Base-by-base conservation (phyloP, 2,113 vertebrate species). In the Rynchops niger region DNA sequence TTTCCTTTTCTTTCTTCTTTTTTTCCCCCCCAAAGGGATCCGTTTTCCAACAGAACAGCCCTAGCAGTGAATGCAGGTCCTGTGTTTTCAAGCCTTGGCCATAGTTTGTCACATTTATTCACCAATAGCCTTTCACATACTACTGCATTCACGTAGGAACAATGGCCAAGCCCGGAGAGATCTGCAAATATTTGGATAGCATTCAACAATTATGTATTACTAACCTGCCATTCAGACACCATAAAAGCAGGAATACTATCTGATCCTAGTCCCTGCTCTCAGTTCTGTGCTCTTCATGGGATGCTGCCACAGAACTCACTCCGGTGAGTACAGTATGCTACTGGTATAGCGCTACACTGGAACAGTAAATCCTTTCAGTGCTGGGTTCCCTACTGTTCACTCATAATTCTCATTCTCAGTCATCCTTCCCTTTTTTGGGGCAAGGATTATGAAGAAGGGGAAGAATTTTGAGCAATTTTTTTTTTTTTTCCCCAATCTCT, bases 71-170 rank as follows among this genome's bases (percentile, higher is more conserved):
- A 52, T 0, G 29, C 40, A 79, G 52, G 61, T 40, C 42, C 30
- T n/a, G 10, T 3, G n/a, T 45, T 82, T 66, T 69, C 38, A 72
- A 45, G 30, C 30, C n/a, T 50, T 42, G 19, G 22, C 25, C 50
- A 9, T 6, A 32, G 10, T 32, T 45, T 20, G 6, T 12, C 23
- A 14, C 0, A 0, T 71, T 66, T 53, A 14, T 73, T 90, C 34
- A 21, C 52, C 15, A 40, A 17, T 69, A 61, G 12, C 32, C 27
- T 78, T 63, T 34, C 56, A 49, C 21, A 5, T 21, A 20, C 40
- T 14, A 2, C 38, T 42, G 23, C 32, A 11, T 23, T 34, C 25
- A 21, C 50, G 43, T 2, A 25, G 18, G 42, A 87, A 63, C 11
- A 52, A 47, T 0, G 16, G 42, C 14, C 45, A 74, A 67, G 70